phyloP scores from a whole-genome alignment of 1,140 invertebrate species.

The roundworm (Caenorhabditis elegans) region DNA sequence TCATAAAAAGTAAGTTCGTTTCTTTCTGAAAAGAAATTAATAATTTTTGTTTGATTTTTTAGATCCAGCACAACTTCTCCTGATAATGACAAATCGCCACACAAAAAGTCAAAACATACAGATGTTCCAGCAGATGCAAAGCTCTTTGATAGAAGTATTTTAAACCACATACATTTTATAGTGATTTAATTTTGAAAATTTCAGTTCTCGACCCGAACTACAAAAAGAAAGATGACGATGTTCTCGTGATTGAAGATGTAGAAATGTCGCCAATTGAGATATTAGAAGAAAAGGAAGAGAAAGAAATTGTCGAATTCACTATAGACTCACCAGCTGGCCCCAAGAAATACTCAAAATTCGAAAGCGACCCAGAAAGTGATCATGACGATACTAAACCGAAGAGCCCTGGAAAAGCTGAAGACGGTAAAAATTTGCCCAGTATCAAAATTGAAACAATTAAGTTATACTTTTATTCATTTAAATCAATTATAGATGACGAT shows the following conservation, averaged over 20 bases:
- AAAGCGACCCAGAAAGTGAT: conserved; percentile 10
- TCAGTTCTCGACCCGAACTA: background rate
- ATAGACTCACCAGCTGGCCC: background rate
- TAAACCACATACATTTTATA: background rate
- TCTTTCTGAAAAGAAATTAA: background rate
- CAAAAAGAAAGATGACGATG: background rate
- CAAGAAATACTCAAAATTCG: conserved; percentile 26
- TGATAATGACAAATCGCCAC: background rate
- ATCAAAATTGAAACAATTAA: background rate
- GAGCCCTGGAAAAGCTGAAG: background rate
- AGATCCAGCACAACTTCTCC: background rate
- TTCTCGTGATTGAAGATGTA: background rate
- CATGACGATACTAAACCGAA: background rate
- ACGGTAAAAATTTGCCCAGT: background rate
- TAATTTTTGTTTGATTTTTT: background rate
- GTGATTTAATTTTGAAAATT: background rate
- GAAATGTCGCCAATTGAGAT: background rate
- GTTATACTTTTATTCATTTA: too few species aligned
- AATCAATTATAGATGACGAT: background rate
- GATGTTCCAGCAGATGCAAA: background rate
- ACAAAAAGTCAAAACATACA: background rate
- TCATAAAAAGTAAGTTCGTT: background rate
- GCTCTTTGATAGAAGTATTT: background rate
- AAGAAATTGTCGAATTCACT: background rate
- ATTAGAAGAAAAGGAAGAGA: background rate